phyloP scores from a whole-genome alignment of 2,888 invertebrate species.

The Dicyrtomina minuta region DNA sequence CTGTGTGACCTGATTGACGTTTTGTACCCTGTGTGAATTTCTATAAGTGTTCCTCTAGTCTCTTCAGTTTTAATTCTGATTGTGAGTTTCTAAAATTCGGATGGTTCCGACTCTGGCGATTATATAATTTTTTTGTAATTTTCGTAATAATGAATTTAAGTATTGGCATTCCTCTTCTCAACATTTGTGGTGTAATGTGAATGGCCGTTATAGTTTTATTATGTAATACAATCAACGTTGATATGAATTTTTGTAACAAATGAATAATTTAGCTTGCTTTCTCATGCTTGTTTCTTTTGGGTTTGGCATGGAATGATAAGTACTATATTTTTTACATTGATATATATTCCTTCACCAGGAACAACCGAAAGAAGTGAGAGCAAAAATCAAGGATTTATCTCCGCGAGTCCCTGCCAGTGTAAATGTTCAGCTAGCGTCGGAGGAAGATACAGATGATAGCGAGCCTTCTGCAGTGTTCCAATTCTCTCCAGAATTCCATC shows the following conservation, averaged over 20 bases:
- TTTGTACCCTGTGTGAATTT: no score
- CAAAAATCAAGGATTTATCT: conserved; percentile 50
- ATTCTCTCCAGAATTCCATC: conserved; percentile 44
- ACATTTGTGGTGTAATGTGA: no score
- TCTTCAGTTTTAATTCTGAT: not conserved
- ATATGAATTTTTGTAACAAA: not conserved
- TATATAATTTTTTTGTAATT: not conserved
- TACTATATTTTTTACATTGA: no score
- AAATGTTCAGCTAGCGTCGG: conserved; percentile 38
- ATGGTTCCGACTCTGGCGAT: not conserved
- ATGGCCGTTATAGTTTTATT: not conserved
- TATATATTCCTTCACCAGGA: no score
- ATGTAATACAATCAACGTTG: conserved; percentile 1
- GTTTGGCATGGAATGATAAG: no score
- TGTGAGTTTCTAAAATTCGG: not conserved
- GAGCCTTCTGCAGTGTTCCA: conserved; percentile 17
- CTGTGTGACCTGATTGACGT: no score
- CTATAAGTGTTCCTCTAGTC: no score
- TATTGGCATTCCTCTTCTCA: no score
- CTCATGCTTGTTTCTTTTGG: not conserved
- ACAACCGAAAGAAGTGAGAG: conserved; percentile 46
- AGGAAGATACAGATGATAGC: conserved; percentile 37
- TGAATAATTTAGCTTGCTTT: not conserved
- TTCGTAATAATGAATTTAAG: not conserved
- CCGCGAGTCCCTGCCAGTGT: conserved; percentile 35